phyloP scores from a whole-genome alignment of 2,888 invertebrate species.

The Micropterix aruncella region DNA sequence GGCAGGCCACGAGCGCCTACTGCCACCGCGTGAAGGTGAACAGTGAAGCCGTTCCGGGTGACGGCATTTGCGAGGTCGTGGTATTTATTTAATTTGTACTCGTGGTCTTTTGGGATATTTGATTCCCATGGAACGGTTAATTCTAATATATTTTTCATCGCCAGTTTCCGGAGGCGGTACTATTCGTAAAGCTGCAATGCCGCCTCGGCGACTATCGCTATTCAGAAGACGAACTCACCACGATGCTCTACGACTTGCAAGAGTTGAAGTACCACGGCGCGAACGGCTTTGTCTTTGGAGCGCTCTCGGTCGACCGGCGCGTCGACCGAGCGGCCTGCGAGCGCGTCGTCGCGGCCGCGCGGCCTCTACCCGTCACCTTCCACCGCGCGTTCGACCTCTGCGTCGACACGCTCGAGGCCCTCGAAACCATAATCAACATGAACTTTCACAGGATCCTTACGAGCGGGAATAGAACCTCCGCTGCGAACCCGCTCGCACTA shows the following conservation, averaged over 20 bases:
- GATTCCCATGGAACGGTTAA: too few species aligned
- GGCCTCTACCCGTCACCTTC: slow-evolving; percentile 63
- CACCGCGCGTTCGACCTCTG: slow-evolving; percentile 80
- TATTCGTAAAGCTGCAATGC: slow-evolving; percentile 79
- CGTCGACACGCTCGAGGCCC: slow-evolving; percentile 37
- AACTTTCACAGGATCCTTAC: slow-evolving; percentile 74
- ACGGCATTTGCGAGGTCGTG: too few species aligned
- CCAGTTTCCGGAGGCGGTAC: slow-evolving; percentile 37
- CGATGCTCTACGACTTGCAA: slow-evolving; percentile 62
- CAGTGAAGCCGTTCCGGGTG: too few species aligned
- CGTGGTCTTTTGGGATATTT: too few species aligned
- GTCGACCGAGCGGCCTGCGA: slow-evolving; percentile 51
- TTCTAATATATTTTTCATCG: too few species aligned
- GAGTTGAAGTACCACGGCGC: slow-evolving; percentile 50
- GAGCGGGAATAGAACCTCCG: slow-evolving; percentile 62
- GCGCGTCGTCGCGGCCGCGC: slow-evolving; percentile 40
- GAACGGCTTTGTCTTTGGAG: slow-evolving; percentile 87
- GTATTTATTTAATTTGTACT: too few species aligned
- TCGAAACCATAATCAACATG: slow-evolving; percentile 47
- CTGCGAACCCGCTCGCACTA: slow-evolving; percentile 44
- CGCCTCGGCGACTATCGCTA: slow-evolving; percentile 74
- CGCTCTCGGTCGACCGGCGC: slow-evolving; percentile 44
- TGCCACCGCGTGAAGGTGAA: too few species aligned
- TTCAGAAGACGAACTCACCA: slow-evolving; percentile 54
- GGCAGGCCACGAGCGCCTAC: too few species aligned